These are phyloP conservation scores for Brachionus calyciflorus DNA, from an alignment of 1,140 invertebrate species.

Conservation along the genomic window DNA sequence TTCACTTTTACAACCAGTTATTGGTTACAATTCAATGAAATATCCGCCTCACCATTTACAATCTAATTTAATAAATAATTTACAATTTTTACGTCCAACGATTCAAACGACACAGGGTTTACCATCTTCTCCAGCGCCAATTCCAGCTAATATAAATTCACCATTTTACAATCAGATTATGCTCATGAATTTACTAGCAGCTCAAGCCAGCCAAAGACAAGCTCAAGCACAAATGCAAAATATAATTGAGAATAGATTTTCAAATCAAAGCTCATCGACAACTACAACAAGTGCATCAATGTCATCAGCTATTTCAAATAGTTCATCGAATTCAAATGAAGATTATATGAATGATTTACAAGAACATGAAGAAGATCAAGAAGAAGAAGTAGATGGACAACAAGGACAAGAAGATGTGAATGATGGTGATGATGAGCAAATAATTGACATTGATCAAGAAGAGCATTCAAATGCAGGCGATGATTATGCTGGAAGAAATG, in stretches of 20 bases:
- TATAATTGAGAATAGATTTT: not conserved
- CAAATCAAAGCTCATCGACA: constrained; percentile 21
- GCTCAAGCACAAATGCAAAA: constrained; percentile 9
- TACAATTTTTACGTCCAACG: not conserved
- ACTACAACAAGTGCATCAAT: constrained; percentile 24
- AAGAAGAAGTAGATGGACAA: not conserved
- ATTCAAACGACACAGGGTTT: not conserved
- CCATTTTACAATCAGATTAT: not conserved
- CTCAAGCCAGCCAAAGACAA: not conserved
- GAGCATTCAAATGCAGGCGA: not conserved
- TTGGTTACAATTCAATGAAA: not conserved
- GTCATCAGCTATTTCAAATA: constrained; percentile 19
- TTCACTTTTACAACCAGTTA: not conserved
- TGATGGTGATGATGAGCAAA: not conserved
- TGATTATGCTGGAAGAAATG: not conserved
- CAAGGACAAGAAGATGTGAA: not conserved
- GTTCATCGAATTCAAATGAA: constrained; percentile 15
- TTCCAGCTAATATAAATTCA: too few relatives aligned
- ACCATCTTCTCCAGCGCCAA: not conserved
- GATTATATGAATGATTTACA: not conserved
- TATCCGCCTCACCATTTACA: not conserved
- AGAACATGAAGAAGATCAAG: not conserved
- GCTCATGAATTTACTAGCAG: constrained; percentile 2
- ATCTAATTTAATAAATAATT: not conserved
- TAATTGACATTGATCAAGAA: not conserved